Percentiles rank a stretch among this genome's conserved stretches.
phyloP scores from a whole-genome alignment of 2,113 vertebrate genomes.

The Gavialis gangeticus region DNA sequence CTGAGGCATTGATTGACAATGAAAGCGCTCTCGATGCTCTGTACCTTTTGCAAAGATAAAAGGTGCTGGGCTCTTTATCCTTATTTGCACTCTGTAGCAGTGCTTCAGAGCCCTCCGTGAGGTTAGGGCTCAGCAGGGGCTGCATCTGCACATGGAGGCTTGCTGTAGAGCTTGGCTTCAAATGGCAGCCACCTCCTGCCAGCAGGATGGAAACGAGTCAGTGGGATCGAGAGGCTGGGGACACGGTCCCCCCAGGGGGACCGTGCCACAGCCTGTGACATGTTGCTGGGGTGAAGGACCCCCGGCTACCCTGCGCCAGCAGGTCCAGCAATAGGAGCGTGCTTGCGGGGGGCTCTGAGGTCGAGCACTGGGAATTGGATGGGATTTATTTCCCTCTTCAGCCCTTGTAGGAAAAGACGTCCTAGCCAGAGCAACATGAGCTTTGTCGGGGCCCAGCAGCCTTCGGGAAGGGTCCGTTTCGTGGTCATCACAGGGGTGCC shows the following conservation, averaged over 20 bases:
- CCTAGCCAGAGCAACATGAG: background rate
- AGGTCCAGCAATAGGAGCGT: background rate
- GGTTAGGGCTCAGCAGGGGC: no score
- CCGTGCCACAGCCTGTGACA: background rate
- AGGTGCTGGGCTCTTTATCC: accelerated
- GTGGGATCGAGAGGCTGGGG: constrained; percentile 24
- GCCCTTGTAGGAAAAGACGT: background rate
- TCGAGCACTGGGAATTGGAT: background rate
- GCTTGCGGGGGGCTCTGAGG: background rate
- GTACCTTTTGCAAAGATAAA: background rate
- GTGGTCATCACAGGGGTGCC: background rate
- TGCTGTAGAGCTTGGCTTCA: background rate
- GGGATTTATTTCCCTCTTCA: background rate
- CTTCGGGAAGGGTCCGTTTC: background rate
- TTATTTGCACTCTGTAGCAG: background rate
- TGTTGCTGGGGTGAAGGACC: background rate
- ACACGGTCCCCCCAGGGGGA: background rate
- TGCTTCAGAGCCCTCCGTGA: background rate
- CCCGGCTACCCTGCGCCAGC: no score
- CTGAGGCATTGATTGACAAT: background rate
- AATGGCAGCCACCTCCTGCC: no score
- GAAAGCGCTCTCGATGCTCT: background rate
- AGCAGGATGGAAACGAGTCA: accelerated
- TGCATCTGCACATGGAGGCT: background rate
- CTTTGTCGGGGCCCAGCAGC: background rate